Evolutionary conservation across 1,140 invertebrate species (phyloP).

Genomic region (Drosophila burlai): DNA sequence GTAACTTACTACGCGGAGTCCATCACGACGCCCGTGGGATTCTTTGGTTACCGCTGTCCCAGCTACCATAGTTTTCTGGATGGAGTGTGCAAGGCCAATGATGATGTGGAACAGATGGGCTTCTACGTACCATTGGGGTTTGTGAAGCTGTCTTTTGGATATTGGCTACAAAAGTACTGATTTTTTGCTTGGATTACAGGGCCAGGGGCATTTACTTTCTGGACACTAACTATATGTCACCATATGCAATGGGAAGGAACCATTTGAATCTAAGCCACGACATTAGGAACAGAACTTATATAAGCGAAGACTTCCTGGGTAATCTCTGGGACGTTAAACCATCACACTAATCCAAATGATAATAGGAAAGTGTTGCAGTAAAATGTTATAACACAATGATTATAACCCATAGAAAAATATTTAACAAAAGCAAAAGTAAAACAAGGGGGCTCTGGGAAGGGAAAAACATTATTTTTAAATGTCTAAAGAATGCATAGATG

Average conservation of each 20-base stretch:
- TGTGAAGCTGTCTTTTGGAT: not conserved
- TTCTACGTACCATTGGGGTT: not conserved
- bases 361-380: too few species aligned
- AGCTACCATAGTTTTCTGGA: slow-evolving; percentile 5
- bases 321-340: not conserved
- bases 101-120: slow-evolving; percentile 24
- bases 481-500: not conserved
- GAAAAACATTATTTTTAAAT: not conserved
- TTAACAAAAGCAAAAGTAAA: not conserved
- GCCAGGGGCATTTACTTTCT: slow-evolving; percentile 48
- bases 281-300: slow-evolving; percentile 10
- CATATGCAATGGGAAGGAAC: slow-evolving; percentile 25
- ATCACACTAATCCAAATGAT: too few species aligned
- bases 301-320: slow-evolving; percentile 18
- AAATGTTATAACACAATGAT: not conserved
- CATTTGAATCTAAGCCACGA: slow-evolving; percentile 11
- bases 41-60: slow-evolving; percentile 24
- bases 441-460: not conserved
- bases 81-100: not conserved
- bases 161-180: too few species aligned
- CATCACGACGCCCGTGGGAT: not conserved
- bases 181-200: not conserved
- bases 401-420: not conserved
- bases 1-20: slow-evolving; percentile 47
- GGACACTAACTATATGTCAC: slow-evolving; percentile 7